Evolutionary conservation across 2,797 vertebrate genomes (phyloP), one percentile per base, ranked within the genome.

Genomic region (Enteromius treurensis): DNA sequence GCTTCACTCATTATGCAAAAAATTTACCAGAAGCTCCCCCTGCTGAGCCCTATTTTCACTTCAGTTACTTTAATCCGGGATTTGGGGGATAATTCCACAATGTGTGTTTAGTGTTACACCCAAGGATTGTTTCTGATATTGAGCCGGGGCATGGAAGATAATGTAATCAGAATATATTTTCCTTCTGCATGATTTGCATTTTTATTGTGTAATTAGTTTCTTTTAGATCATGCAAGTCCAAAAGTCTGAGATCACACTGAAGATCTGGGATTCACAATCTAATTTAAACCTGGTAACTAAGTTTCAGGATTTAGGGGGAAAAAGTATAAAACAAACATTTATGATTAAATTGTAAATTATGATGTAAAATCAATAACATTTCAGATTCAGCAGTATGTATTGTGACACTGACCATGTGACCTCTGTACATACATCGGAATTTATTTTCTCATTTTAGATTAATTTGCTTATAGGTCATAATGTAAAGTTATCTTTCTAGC

Each of bases 121-220:
- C 77, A 74, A 75, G 84, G 85, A 85, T 87, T 87, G 86, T 65
- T 69, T 49, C 69, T 58, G 79, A 84, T 81, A 76, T 73, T 76
- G 65, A 85, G 68, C 69, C 29, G 60, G 49, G 83, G 76, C 55
- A 84, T 81, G 85, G 73, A 84, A 77, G 53, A 62, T 74, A 87
- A 83, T 84, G 75, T 79, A 81, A 88, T 81, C 81, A 82, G 78
- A 71, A 77, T 83, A 81, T 86, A 23, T 78, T 79, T 83, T 42
- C 64, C 42, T 68, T 13, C 68, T 65, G 13, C 71, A n/a, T 11
- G 51, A 51, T 88, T 79, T 79, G 62, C 80, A 86, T 87, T 80
- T 47, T 26, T 75, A 70, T 73, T 34, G 51, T 79, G 53, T 76
- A 84, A 84, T 86, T 85, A 58, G 74, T 74, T 82, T 76, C 45